These are phyloP conservation scores for Diprion similis DNA, from an alignment of 1,140 invertebrate species.

Conservation along the genomic window DNA sequence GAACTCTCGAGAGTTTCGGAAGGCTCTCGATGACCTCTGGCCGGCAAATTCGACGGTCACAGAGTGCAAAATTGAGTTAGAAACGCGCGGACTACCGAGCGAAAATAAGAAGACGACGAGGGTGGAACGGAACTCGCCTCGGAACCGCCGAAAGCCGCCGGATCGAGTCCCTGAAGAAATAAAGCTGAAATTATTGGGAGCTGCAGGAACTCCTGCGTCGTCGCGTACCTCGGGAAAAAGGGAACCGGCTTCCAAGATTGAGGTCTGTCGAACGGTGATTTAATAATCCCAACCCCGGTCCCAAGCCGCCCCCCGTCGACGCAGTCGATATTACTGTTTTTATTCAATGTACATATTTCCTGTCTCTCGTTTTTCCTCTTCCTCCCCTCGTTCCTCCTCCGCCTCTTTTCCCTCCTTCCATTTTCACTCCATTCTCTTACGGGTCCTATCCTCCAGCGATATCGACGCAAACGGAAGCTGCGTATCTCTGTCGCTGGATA, in stretches of 20 bases:
- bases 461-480: too few relatives aligned
- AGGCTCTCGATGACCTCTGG: too few relatives aligned
- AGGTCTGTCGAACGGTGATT: neutral
- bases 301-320: neutral
- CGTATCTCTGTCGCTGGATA: too few relatives aligned
- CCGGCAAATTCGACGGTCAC: too few relatives aligned
- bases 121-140: neutral
- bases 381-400: neutral
- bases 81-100: too few relatives aligned
- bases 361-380: neutral
- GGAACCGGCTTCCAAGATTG: neutral
- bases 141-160: neutral
- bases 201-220: neutral
- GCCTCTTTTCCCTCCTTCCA: neutral
- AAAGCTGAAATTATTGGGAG: neutral
- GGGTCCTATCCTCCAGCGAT: too few relatives aligned
- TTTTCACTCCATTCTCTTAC: neutral
- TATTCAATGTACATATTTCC: slow-evolving; percentile 1
- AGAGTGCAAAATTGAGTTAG: too few relatives aligned
- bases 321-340: slow-evolving; percentile 1
- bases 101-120: too few relatives aligned
- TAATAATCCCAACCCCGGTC: neutral
- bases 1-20: too few relatives aligned
- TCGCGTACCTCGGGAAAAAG: neutral
- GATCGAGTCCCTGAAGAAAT: neutral